Base-by-base conservation (phyloP, 2,113 vertebrate genomes). In the Uria aalge region DNA sequence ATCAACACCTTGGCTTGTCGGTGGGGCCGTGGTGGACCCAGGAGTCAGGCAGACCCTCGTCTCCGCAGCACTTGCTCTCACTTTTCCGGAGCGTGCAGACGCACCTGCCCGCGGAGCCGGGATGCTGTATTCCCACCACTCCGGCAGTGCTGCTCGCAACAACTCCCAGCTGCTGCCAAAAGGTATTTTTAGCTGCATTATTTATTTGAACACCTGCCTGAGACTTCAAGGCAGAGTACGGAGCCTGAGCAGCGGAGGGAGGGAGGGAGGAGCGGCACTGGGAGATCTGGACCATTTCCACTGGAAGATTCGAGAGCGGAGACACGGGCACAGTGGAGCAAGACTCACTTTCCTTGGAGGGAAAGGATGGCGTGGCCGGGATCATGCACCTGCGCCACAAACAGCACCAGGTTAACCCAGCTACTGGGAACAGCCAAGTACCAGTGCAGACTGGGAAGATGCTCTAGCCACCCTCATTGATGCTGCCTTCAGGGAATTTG, bases 151-250 rank as follows among this genome's bases (percentile, higher is more conserved):
- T 77, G 18, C 88, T 93, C 21, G 55, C 91, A 98, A 98, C 97
- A 97, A 96, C 98, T 98, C 98, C 98, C 98, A 98, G 99, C 98
- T 99, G 98, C 98, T 97, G 92, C 94, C 91, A 89, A 92, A 97
- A 97, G 97, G 98, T 99, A 99, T 99, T 99, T 99, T 99, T 98
- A 99, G 98, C 97, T 97, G 93, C 97, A 96, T 98, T 98, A 99
- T 99, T 99, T 98, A 99, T 98, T 98, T 98, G 98, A 98, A 98
- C 98, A 99, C 99, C 99, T 99, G 99, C 98, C 97, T 97, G 91
- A 94, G 94, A 94, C 87, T 90, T 95, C 78, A 83, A 97, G 96
- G 94, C 96, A 97, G 95, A 97, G 95, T 79, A 95, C 47, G 5
- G 75, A 75, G 92, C 74, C 93, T 86, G 68, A 95, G 90, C 88